Evolutionary conservation across 2,888 invertebrate species (phyloP).

Genomic region (Brachylomia viminalis): DNA sequence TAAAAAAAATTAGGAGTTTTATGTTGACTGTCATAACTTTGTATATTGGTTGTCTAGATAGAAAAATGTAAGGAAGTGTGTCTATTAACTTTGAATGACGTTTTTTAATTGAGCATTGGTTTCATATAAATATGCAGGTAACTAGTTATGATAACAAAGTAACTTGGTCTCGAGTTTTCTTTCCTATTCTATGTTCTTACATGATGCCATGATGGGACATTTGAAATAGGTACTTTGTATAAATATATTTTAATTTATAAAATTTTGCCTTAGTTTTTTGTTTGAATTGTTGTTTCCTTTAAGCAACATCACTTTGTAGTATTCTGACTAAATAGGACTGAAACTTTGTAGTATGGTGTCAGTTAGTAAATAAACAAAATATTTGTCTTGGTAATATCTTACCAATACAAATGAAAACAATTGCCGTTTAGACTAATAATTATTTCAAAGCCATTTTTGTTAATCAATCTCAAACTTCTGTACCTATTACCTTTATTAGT

Average conservation of each 20-base stretch:
- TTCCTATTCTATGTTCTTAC: neutral
- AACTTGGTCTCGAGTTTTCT: neutral
- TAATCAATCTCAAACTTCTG: neutral
- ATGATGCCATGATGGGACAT: constrained; percentile 4
- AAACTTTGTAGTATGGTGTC: neutral
- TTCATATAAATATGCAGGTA: neutral
- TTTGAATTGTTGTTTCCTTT: neutral
- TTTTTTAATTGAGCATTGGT: constrained; percentile 13
- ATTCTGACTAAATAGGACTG: neutral
- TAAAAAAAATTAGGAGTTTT: constrained; percentile 70
- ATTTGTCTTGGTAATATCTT: neutral
- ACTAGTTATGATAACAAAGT: constrained; percentile 1
- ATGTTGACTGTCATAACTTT: constrained; percentile 51
- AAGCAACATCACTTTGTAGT: neutral
- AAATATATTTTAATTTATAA: neutral
- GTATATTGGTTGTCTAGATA: constrained; percentile 32
- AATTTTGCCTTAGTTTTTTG: neutral
- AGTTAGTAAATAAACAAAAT: too few species aligned
- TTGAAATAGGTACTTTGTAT: neutral
- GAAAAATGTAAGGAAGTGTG: constrained; percentile 17
- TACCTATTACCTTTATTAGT: neutral
- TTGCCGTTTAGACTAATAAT: neutral
- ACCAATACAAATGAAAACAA: neutral
- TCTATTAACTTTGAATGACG: constrained; percentile 19
- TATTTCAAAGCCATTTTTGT: neutral